phyloP scores from a whole-genome alignment of 2,888 invertebrate genomes.

The Diadegma fenestrale region DNA sequence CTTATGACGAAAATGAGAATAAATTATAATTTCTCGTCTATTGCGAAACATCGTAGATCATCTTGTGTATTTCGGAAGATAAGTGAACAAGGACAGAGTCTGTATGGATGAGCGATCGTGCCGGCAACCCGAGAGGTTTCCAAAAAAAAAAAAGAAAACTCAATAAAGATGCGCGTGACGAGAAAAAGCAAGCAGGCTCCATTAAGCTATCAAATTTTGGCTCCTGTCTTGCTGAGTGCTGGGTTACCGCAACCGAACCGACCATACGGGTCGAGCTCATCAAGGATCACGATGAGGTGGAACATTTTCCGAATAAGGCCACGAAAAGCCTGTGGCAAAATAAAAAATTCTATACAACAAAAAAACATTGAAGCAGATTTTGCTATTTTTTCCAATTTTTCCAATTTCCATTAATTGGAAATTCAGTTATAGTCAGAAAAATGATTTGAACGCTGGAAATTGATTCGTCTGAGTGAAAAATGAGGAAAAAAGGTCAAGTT shows the following conservation, averaged over 20 bases:
- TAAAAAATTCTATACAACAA: not conserved
- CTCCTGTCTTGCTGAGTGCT: constrained; percentile 22
- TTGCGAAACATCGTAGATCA: constrained; percentile 3
- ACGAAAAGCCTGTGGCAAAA: not conserved
- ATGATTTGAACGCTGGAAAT: not conserved
- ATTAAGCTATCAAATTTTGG: constrained; percentile 57
- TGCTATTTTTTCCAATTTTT: no score
- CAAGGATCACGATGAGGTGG: not conserved
- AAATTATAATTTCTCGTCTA: constrained; percentile 25
- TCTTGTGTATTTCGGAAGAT: constrained; percentile 21
- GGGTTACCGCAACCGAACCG: constrained; percentile 14
- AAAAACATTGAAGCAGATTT: not conserved
- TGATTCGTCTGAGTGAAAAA: not conserved
- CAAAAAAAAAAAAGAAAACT: constrained; percentile 11
- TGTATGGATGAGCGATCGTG: constrained; percentile 46
- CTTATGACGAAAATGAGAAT: not conserved
- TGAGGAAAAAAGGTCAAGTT: not conserved
- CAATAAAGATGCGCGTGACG: constrained; percentile 34
- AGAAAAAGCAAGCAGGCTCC: constrained; percentile 51
- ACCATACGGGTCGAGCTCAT: not conserved
- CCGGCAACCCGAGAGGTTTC: constrained; percentile 42
- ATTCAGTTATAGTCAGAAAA: not conserved
- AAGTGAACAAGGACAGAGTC: constrained; percentile 28
- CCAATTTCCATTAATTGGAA: no score
- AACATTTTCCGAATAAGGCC: not conserved